Evolutionary conservation across 1,140 invertebrate species (phyloP).

Genomic region (Microplitis demolitor): DNA sequence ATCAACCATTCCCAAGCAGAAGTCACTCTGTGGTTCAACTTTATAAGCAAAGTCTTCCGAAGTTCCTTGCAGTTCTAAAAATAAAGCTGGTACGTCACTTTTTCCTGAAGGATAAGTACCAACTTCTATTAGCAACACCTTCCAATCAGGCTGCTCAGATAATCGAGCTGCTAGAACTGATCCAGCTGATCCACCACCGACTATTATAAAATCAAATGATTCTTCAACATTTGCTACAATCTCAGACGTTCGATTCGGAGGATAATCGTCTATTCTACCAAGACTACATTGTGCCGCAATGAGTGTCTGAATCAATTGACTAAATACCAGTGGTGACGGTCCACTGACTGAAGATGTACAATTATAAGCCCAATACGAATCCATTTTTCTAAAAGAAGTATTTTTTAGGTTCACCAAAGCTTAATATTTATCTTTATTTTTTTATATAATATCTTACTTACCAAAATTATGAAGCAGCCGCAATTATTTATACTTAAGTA

Average conservation of each 20-base stretch:
- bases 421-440: no score
- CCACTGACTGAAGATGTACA: conserved; percentile 36
- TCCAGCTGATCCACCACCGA: conserved; percentile 70
- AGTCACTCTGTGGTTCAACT: conserved; percentile 64
- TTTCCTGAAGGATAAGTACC: conserved; percentile 55
- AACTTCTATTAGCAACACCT: conserved; percentile 66
- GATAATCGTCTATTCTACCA: conserved; percentile 40
- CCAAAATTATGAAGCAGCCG: no score
- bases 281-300: conserved; percentile 63
- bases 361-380: conserved; percentile 40
- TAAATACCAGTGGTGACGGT: conserved; percentile 36
- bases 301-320: conserved; percentile 59
- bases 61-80: conserved; percentile 59
- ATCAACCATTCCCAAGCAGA: conserved; percentile 61
- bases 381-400: conserved; percentile 37
- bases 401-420: no score
- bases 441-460: no score
- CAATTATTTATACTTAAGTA: no score
- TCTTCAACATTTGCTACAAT: conserved; percentile 47
- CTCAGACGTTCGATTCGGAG: conserved; percentile 60
- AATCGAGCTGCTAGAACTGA: conserved; percentile 68
- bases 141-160: conserved; percentile 60
- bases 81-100: conserved; percentile 62
- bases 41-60: conserved; percentile 70
- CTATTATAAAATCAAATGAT: conserved; percentile 65